Percentiles rank a stretch among this genome's conserved stretches.
These are phyloP conservation scores for Noctua janthina DNA, from an alignment of 2,888 invertebrate species.

Conservation along the genomic window DNA sequence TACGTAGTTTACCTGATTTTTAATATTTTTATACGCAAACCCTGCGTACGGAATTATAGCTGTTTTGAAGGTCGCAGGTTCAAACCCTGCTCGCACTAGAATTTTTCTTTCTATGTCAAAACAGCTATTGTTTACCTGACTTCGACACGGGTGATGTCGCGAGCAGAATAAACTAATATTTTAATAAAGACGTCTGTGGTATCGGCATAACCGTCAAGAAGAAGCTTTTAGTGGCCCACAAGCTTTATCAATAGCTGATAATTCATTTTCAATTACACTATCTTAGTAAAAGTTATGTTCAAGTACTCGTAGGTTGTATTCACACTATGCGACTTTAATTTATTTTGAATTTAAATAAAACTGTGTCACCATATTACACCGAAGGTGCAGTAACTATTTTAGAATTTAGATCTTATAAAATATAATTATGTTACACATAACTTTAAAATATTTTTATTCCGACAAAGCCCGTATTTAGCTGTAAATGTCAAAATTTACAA, in stretches of 20 bases:
- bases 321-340: slow-evolving; percentile 23
- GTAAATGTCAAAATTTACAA: neutral
- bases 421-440: neutral
- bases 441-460: neutral
- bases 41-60: too few species aligned
- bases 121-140: neutral
- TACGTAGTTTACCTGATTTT: neutral
- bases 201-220: neutral
- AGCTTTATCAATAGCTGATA: slow-evolving; percentile 38
- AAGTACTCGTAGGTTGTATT: neutral
- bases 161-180: neutral
- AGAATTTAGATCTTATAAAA: too few species aligned
- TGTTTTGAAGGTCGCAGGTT: too few species aligned
- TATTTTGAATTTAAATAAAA: neutral
- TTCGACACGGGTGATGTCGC: neutral
- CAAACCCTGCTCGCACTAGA: too few species aligned
- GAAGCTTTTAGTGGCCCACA: slow-evolving; percentile 3
- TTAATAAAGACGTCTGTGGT: neutral
- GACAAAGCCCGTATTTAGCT: neutral
- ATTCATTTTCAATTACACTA: slow-evolving; percentile 51
- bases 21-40: too few species aligned
- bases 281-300: slow-evolving; percentile 39
- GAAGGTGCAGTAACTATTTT: too few species aligned
- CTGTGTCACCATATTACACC: neutral
- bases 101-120: too few species aligned